Evolutionary conservation across 2,888 invertebrate species (phyloP), one percentile per base, ranked within the genome.

Genomic region (Dicycla oo): DNA sequence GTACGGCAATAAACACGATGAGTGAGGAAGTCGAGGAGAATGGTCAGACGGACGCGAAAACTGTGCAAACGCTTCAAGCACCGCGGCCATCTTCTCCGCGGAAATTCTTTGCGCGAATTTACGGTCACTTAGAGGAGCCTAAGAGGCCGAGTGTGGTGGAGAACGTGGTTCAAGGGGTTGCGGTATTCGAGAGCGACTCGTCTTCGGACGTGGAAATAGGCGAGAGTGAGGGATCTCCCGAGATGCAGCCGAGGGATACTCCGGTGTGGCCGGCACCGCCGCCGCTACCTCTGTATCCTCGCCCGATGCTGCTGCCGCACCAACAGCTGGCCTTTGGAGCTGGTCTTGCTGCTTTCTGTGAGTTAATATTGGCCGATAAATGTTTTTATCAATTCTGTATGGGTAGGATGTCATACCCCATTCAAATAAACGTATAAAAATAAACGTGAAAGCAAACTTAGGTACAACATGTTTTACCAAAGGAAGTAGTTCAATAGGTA

Each of bases 81-180:
- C 93, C 95, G 56, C 94, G 97, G 30, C 98, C 98, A 0, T 98
- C 98, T 15, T 98, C 98, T 0, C 98, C 98, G 70, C 96, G 98
- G 43, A 97, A 97, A 87, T 98, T 98, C 92, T 98, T 98, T 90
- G 98, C 98, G 64, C 96, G 98, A 70, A 95, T 98, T 54, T 98
- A 98, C 88, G 98, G 98, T 0, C 97, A 98, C 86, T 94, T 98
- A n/a, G 98, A 98, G 83, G 90, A 94, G 70, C 89, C 91, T 6
- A 89, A 88, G 73, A 81, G 71, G 61, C 84, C 84, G 65, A 84
- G 88, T 83, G 90, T 83, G 77, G 90, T 84, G 80, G 88, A 82
- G 72, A 85, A 80, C 63, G 84, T 83, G 68, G 87, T 54, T 54
- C 54, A 11, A 53, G 54, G 18, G 18, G 62, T 34, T 18, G 18